Evolutionary conservation across 2,113 vertebrate species (phyloP), one percentile per base, ranked within the genome.

Genomic region (Bagarius yarrelli): DNA sequence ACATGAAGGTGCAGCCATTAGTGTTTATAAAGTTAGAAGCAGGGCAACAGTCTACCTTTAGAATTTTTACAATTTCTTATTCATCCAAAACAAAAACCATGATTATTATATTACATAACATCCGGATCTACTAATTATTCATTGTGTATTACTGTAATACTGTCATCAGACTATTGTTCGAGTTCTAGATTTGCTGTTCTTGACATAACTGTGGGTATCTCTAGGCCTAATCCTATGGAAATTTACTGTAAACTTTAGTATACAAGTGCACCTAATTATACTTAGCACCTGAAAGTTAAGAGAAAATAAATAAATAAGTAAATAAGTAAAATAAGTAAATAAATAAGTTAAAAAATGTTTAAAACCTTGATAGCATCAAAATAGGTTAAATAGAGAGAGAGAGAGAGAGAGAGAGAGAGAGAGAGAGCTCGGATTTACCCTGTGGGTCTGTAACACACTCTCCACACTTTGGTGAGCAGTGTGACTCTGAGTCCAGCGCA

Each of bases 391-490:
- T 3, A 40, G 36, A 40, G 36, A 40, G 36, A 40, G 36, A 40
- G 36, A 40, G 44, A 47, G 44, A 47, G 44, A 47, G 44, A 8
- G 44, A 47, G 44, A 64, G 61, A 66, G 63, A 56, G 34, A 56
- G 50, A 40, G 27, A 71, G 59, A 69, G 5, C 2, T 8, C 0
- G 19, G 53, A 9, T 27, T 83, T 72, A 79, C 63, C 71, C 83
- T 86, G 69, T 89, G 44, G 21, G 84, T 34, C 72, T 75, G 40
- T 83, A 82, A 83, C 87, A 86, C 55, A 44, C 21, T 85, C 84
- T 88, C 91, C 92, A 90, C 50, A 93, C 90, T 47, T 73, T 86
- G 44, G 73, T 60, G 64, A 91, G 47, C 60, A 94, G 83, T 19
- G 86, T 88, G 8, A 36, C 79, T 63, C 85, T 87, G 75, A 94